Evolutionary conservation across 2,888 invertebrate species (phyloP).

Genomic region (Brachypterus glaber): DNA sequence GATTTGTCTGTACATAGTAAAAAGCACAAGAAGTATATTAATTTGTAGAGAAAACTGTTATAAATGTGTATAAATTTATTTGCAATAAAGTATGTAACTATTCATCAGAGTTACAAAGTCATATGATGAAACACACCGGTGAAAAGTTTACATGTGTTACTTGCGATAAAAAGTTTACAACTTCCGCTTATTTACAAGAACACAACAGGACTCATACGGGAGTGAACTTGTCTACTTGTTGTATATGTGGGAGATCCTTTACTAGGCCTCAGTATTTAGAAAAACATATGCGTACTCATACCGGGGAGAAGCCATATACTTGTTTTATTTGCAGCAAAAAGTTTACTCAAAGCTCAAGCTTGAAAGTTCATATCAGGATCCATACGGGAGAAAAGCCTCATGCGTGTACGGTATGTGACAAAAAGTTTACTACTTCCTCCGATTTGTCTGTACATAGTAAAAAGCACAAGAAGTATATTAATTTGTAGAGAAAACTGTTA

Average conservation of each 20-base stretch:
- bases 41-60: conserved; percentile 28
- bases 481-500: conserved; percentile 28
- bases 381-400: conserved; percentile 38
- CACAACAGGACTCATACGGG: conserved; percentile 36
- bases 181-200: conserved; percentile 33
- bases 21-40: conserved; percentile 36
- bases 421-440: conserved; percentile 35
- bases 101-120: conserved; percentile 33
- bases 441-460: conserved; percentile 34
- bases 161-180: conserved; percentile 37
- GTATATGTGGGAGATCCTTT: conserved; percentile 38
- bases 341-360: conserved; percentile 36
- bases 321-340: conserved; percentile 36
- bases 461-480: conserved; percentile 36
- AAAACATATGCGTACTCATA: conserved; percentile 44
- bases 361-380: conserved; percentile 35
- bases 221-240: conserved; percentile 40
- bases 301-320: conserved; percentile 39
- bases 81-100: conserved; percentile 37
- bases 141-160: conserved; percentile 34
- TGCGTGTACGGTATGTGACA: conserved; percentile 33
- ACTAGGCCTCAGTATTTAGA: conserved; percentile 47
- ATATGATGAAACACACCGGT: conserved; percentile 36
- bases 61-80: too few species aligned
- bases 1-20: conserved; percentile 34